Conservation (phyloP, 1,140 invertebrate genomes). For the Brachionus rubens region DNA sequence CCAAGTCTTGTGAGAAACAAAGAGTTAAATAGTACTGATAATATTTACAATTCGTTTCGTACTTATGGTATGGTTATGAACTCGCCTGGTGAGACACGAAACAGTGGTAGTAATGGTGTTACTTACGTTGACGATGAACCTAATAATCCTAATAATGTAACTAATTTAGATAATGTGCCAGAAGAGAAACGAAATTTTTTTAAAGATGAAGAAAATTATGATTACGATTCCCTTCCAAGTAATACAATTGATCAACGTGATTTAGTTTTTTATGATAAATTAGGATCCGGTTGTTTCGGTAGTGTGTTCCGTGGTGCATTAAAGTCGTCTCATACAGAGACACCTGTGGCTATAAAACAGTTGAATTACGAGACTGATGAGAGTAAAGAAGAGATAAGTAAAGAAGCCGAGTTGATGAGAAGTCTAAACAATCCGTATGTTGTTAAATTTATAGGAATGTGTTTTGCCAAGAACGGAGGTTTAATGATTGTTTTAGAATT, state of each 20-base stretch:
- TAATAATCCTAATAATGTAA: slow-evolving; percentile 14
- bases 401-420: slow-evolving; percentile 22
- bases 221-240: slow-evolving; percentile 25
- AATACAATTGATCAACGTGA: slow-evolving; percentile 24
- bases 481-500: slow-evolving; percentile 64
- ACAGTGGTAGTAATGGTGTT: neutral
- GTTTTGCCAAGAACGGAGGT: slow-evolving; percentile 51
- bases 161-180: slow-evolving; percentile 19
- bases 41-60: slow-evolving; percentile 33
- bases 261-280: slow-evolving; percentile 33
- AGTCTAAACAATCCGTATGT: neutral
- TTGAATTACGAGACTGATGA: slow-evolving; percentile 59
- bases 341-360: slow-evolving; percentile 62
- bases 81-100: no score
- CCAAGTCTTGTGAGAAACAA: neutral
- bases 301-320: slow-evolving; percentile 60
- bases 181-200: slow-evolving; percentile 34
- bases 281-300: slow-evolving; percentile 62
- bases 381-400: slow-evolving; percentile 51
- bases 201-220: slow-evolving; percentile 41
- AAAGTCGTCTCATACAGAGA: slow-evolving; percentile 49
- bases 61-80: slow-evolving; percentile 9
- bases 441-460: slow-evolving; percentile 42
- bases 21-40: neutral
- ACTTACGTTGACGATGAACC: slow-evolving; percentile 38